Evolutionary conservation across 2,113 vertebrate genomes (phyloP), one percentile per base, ranked within the genome.

Genomic region (Gobius niger): DNA sequence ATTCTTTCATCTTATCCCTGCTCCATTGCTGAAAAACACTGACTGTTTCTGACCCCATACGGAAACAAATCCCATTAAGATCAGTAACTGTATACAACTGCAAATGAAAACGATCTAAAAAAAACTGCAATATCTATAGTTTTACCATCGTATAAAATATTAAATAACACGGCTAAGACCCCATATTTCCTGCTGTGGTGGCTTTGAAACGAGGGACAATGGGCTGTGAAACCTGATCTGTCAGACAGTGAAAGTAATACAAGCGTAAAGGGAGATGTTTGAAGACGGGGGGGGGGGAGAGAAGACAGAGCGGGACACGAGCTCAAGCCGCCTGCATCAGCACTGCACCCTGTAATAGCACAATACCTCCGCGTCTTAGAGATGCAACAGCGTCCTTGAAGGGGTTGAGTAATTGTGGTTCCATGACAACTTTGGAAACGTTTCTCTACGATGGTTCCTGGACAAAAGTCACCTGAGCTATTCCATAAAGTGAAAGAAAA

Each of bases 241-340:
- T n/a, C 61, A 46, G 63, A 82, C 72, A 57, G 72, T 40, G 73
- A 80, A 84, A 72, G 19, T 71, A 71, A 71, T 72, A 60, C 34
- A 78, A 76, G 44, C 73, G 61, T 42, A 67, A 80, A 81, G 80
- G 63, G 72, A 78, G 76, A 82, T 67, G 78, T 80, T 77, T 76
- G 53, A 54, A 34, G 24, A 34, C n/a, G 24, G 64, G 70, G 69
- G 68, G 62, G 53, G 50, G 78, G 56, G 68, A 46, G 12, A 47
- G 83, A 72, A 84, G 70, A 82, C 74, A 19, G 62, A 75, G 70
- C 61, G 41, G 44, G 72, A 70, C 62, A 63, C 50, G 42, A 86
- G 65, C 59, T 64, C 83, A 67, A 51, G 12, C 65, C 75, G 86
- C 85, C 81, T 89, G 82, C 69, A 68, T 86, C 83, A 88, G 82